These are phyloP conservation scores for Epinotia bilunana DNA, from an alignment of 2,888 invertebrate genomes.

Conservation along the genomic window DNA sequence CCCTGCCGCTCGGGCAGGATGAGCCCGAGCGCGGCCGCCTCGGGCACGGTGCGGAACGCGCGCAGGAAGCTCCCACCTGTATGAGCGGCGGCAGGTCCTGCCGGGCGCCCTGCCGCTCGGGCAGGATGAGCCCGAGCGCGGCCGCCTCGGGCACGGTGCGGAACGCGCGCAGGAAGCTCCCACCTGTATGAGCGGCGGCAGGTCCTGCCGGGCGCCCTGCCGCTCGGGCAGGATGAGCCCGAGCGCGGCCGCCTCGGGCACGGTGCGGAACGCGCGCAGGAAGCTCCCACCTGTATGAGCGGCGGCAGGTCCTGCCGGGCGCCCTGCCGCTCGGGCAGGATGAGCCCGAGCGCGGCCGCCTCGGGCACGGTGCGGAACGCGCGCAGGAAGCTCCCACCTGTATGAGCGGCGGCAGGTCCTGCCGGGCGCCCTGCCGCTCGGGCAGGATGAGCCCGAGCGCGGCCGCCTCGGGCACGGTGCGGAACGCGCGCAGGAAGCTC, in stretches of 20 bases:
- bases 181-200: conserved; percentile 92
- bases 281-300: no score
- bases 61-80: conserved; percentile 93
- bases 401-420: no score
- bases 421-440: no score
- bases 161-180: conserved; percentile 94
- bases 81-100: conserved; percentile 90
- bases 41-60: conserved; percentile 97
- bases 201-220: conserved; percentile 89
- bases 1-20: conserved; percentile 93
- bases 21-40: conserved; percentile 95
- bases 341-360: no score
- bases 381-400: no score
- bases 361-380: no score
- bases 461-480: no score
- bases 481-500: no score
- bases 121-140: conserved; percentile 94
- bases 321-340: no score
- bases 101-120: conserved; percentile 90
- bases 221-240: conserved; percentile 95
- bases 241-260: conserved; percentile 96
- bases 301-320: no score
- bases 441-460: no score
- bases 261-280: no score
- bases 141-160: conserved; percentile 97